Percentiles rank a stretch among this genome's conserved stretches.
Conservation (phyloP, 2,797 vertebrate species). For the Manis crassicaudata region DNA sequence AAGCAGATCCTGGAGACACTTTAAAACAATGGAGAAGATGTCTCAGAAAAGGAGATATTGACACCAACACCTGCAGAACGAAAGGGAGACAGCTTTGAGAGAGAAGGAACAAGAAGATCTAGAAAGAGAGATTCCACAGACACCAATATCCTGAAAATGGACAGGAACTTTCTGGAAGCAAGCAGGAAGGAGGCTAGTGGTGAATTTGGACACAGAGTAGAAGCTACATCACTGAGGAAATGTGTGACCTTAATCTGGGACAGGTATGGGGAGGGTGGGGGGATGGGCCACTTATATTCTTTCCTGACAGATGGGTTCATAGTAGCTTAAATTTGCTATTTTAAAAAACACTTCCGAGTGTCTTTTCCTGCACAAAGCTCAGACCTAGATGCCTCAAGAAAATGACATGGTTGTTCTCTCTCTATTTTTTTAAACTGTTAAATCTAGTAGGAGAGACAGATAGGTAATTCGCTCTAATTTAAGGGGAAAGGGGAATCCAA, state of each 20-base stretch:
- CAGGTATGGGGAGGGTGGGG: fast-evolving
- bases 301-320: not conserved
- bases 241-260: not conserved
- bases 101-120: not conserved
- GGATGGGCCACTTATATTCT: fast-evolving
- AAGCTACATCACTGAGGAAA: not conserved
- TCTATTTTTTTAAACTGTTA: not conserved
- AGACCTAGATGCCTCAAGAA: not conserved
- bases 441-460: not conserved
- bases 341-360: not conserved
- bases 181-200: not conserved
- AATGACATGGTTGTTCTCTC: not conserved
- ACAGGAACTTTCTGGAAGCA: not conserved
- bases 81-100: not conserved
- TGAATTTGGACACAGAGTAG: not conserved
- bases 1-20: not conserved
- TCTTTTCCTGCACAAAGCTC: not conserved
- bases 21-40: not conserved
- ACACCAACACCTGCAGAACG: not conserved
- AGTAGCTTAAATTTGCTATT: not conserved
- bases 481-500: not conserved
- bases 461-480: not conserved
- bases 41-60: not conserved
- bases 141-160: not conserved
- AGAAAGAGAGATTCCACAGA: not conserved